Base-by-base conservation (phyloP, 2,113 vertebrate genomes). In the Tragelaphus buxtoni region DNA sequence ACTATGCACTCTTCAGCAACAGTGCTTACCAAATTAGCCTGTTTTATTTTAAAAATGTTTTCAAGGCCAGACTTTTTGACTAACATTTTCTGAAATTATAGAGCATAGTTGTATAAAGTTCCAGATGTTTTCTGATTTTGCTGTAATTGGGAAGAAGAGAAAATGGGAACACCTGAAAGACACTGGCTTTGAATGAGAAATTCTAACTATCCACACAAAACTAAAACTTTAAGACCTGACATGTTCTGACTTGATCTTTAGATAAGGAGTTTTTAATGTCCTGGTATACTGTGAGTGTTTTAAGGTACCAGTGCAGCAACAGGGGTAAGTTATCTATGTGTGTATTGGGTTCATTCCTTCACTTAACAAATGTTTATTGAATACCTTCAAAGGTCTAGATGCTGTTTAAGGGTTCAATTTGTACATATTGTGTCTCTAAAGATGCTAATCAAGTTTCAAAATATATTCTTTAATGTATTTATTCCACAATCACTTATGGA, bases 31-130 rank as follows among this genome's bases (percentile, higher is more conserved):
- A 96, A 93, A 97, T 95, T 91, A 63, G 47, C 79, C 88, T 93
- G 55, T 93, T 95, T 95, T 94, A 74, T 65, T 95, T 97, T 76
- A 65, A 90, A 91, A 90, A 16, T 92, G 32, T 69, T 96, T 90
- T 80, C n/a, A 84, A 88, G 83, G 76, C 47, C 77, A 97, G 24
- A 53, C 0, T 83, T 95, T 96, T 96, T 86, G 55, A 92, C 18
- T 49, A 97, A 95, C 84, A 91, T 80, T 88, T 94, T 97, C 84
- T 95, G 77, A 96, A 95, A 94, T 95, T 65, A 83, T n/a, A 82
- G n/a, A 91, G 11, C 63, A 9, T 77, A 32, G 8, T 84, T 14
- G n/a, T 56, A 60, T 76, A 28, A 89, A 96, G 17, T 90, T 88
- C 32, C 65, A 86, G 74, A 79, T 96, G 90, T 69, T 72, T 94